Evolutionary conservation across 2,888 invertebrate species (phyloP), one percentile per base, ranked within the genome.

Genomic region (Glaucopsyche alexis): DNA sequence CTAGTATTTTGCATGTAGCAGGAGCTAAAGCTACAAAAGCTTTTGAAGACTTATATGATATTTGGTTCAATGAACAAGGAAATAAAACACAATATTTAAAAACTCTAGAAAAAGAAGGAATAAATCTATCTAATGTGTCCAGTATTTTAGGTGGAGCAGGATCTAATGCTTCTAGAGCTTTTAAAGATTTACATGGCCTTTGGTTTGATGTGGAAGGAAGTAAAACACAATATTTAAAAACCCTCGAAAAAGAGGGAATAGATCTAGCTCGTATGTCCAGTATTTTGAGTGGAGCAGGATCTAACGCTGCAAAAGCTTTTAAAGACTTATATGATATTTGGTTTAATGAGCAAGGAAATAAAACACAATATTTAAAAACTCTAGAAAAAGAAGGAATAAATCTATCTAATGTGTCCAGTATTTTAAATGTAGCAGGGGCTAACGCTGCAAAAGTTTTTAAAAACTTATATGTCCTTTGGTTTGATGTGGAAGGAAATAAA

Each of bases 401-500:
- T 74, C 74, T 76, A 72, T 6, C 75, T 75, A 80, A 75, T 75
- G 76, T 82, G 45, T 81, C 80, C 49, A 77, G 79, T 77, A 82
- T 83, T 78, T 78, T 81, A 67, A 16, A 64, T 76, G 74, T 78
- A 79, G 78, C 77, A 79, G 77, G 82, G 75, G 75, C 76, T 76
- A 79, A 80, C 65, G 80, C 79, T 75, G 70, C 79, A 52, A 76
- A 74, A 75, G 77, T 79, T 72, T 81, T 82, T 77, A 78, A 82
- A 78, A 77, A 79, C 75, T 80, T 83, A 73, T 79, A 80, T 80
- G 77, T 80, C 72, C 77, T 80, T 52, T 81, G 80, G 77, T 81
- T 82, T 77, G 77, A 80, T 49, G 14, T 13, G 14, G 13, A 49
- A 49, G 47, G 47, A 71, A 78, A 77, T 75, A 77, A 75, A 75